Evolutionary conservation across 2,113 vertebrate species (phyloP), one percentile per base, ranked within the genome.

Genomic region (Anolis sagrei): DNA sequence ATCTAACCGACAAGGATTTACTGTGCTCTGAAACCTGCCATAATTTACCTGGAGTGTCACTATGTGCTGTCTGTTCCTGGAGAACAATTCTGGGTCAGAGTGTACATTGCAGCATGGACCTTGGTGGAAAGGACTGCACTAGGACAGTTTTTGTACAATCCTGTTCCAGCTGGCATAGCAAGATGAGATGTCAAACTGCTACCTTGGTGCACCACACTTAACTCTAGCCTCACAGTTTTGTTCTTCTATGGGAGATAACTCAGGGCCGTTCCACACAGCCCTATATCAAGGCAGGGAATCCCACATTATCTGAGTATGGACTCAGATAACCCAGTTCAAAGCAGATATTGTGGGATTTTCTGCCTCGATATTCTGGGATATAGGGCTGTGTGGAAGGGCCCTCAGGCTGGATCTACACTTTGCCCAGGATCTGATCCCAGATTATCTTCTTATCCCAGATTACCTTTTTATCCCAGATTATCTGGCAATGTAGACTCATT

Each of bases 121-220:
- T 36, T n/a, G 23, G 25, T 25, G 29, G 14, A 73, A 80, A 79
- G 66, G 68, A 29, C 36, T 44, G 34, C 61, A 44, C 66, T 49
- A 44, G 34, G 27, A 39, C 58, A 49, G 29, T 1, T 76, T 11
- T 18, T 36, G 51, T 54, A 58, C 13, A 39, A 39, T 48, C 44
- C 19, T 82, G n/a, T 9, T 32, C 54, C 76, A 64, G 34, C 25
- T 79, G 76, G 36, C 36, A 48, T 4, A 49, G 36, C n/a, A 14
- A 61, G 48, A 34, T 79, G 4, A 27, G 36, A 74, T 48, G 18
- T 2, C 48, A 76, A 76, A 49, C 10, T 66, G n/a, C n/a, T 81
- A 91, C n/a, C n/a, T 66, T 89, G 11, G 8, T 34, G 69, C 25
- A 78, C 88, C 54, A 87, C 83, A 48, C 32, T 58, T 66, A 75